These are phyloP conservation scores for Notechis scutatus DNA, from an alignment of 2,113 vertebrate genomes.

Conservation along the genomic window DNA sequence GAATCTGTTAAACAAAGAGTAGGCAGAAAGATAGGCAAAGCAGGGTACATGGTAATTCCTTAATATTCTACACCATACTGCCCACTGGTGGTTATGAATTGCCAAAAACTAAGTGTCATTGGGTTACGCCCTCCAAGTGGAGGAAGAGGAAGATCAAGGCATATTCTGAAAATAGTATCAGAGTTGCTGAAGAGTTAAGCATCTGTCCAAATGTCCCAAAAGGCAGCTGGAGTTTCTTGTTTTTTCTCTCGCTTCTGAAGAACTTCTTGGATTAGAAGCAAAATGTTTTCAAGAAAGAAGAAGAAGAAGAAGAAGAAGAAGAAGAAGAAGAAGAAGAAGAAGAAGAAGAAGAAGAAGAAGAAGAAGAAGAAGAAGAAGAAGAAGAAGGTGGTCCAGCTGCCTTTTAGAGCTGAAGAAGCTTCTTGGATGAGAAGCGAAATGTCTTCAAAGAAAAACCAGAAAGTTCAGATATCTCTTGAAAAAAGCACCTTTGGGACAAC, in stretches of 20 bases:
- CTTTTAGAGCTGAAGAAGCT: too few relatives aligned
- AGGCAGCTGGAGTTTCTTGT: not conserved
- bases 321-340: too few relatives aligned
- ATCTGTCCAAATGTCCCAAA: not conserved
- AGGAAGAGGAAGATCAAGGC: not conserved
- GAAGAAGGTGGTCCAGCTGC: too few relatives aligned
- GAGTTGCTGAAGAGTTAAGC: not conserved
- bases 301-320: too few relatives aligned
- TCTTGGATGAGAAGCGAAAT: too few relatives aligned
- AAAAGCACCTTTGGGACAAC: too few relatives aligned
- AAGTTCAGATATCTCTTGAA: too few relatives aligned
- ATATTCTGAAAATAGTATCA: not conserved
- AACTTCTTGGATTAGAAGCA: too few relatives aligned
- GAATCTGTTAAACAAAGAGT: not conserved
- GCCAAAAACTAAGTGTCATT: not conserved
- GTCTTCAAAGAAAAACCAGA: too few relatives aligned
- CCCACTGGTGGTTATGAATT: not conserved
- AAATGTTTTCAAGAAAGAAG: too few relatives aligned
- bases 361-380: too few relatives aligned
- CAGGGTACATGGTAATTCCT: not conserved
- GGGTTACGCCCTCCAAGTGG: not conserved
- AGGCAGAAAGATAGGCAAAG: not conserved
- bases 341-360: too few relatives aligned
- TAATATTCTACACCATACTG: not conserved
- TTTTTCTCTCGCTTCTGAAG: not conserved